Evolutionary conservation across 2,797 vertebrate species (phyloP).

Genomic region (Selene dorsalis): DNA sequence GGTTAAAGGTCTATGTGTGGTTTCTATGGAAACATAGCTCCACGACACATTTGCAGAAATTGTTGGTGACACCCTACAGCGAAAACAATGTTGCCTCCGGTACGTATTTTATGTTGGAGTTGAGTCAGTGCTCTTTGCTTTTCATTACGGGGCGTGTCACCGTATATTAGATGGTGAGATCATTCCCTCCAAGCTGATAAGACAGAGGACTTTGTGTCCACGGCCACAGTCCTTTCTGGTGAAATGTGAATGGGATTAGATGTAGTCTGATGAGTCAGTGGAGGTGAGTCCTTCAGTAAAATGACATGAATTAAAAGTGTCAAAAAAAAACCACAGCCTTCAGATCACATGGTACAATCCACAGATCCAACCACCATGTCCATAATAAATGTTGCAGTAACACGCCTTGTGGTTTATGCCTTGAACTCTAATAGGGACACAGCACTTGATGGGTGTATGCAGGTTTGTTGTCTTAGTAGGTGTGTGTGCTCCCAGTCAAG

Average conservation of each 20-base stretch:
- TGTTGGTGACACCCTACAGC: slow-evolving; percentile 1
- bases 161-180: slow-evolving; percentile 4
- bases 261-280: slow-evolving; percentile 32
- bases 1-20: slow-evolving; percentile 52
- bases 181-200: slow-evolving; percentile 58
- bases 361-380: not conserved
- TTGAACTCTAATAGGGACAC: slow-evolving; percentile 10
- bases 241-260: not conserved
- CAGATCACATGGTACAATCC: slow-evolving; percentile 7
- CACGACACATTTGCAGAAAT: slow-evolving; percentile 52
- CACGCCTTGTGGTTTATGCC: slow-evolving; percentile 54
- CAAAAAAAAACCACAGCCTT: slow-evolving; percentile 14
- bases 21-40: slow-evolving; percentile 59
- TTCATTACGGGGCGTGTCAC: slow-evolving; percentile 55
- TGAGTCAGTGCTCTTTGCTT: slow-evolving; percentile 60
- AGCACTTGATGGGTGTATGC: slow-evolving; percentile 22
- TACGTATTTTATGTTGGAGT: slow-evolving; percentile 7
- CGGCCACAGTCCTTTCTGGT: not conserved
- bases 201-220: slow-evolving; percentile 35
- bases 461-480: slow-evolving; percentile 62
- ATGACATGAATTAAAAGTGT: slow-evolving; percentile 1
- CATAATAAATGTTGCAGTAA: slow-evolving; percentile 26
- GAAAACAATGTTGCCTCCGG: slow-evolving; percentile 49
- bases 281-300: not conserved
- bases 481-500: slow-evolving; percentile 46